Evolutionary conservation across 1,140 invertebrate species (phyloP).

Genomic region (Drosophila arizonae): DNA sequence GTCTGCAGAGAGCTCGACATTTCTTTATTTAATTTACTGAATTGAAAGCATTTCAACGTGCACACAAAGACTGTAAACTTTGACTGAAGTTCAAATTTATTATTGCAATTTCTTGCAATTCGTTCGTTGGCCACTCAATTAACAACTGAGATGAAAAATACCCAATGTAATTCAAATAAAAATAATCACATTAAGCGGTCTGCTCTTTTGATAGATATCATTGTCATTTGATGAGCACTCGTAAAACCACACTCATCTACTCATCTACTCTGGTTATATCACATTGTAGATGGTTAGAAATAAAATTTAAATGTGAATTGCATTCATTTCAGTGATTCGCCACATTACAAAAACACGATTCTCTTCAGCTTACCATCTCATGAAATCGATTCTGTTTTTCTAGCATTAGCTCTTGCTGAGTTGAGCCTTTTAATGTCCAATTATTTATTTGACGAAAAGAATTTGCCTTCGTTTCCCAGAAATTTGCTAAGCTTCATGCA

Average conservation of each 20-base stretch:
- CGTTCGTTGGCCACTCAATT: slow-evolving; percentile 16
- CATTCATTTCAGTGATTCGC: background rate
- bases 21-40: background rate
- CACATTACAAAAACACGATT: background rate
- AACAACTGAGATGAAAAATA: slow-evolving; percentile 21
- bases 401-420: background rate
- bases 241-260: background rate
- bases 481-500: background rate
- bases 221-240: slow-evolving; percentile 1
- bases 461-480: background rate
- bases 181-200: slow-evolving; percentile 17
- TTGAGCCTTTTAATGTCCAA: background rate
- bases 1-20: background rate
- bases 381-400: background rate
- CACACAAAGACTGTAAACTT: slow-evolving; percentile 44
- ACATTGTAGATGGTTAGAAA: background rate
- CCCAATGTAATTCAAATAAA: slow-evolving; percentile 29
- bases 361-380: no score
- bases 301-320: background rate
- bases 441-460: background rate
- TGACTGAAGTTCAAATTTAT: slow-evolving; percentile 45
- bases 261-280: background rate
- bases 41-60: slow-evolving; percentile 42
- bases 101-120: slow-evolving; percentile 43
- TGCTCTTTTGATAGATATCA: background rate